Evolutionary conservation across 2,888 invertebrate species (phyloP).

Genomic region (Tinea trinotella): DNA sequence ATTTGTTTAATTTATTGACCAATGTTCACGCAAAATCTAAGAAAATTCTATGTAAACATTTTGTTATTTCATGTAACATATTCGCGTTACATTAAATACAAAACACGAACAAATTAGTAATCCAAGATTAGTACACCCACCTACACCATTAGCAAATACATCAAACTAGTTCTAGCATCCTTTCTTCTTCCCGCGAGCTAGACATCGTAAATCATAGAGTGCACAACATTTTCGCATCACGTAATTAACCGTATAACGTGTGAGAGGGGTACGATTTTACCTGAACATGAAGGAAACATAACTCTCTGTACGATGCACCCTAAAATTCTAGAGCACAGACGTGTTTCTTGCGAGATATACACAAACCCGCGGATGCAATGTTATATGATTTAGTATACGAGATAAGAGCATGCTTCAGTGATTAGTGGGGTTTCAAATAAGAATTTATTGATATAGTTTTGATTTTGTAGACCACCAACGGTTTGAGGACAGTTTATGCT

Average conservation of each 20-base stretch:
- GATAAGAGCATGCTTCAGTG: slow-evolving; percentile 4
- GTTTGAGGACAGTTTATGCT: too few relatives aligned
- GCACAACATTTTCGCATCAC: slow-evolving; percentile 35
- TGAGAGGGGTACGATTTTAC: slow-evolving; percentile 28
- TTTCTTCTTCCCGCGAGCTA: slow-evolving; percentile 20
- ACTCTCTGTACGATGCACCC: slow-evolving; percentile 6
- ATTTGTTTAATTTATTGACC: too few relatives aligned
- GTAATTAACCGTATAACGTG: slow-evolving; percentile 45
- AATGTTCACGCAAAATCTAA: too few relatives aligned
- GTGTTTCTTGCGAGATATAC: not conserved
- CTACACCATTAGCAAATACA: slow-evolving; percentile 4
- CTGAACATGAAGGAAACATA: slow-evolving; percentile 22
- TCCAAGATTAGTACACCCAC: too few relatives aligned
- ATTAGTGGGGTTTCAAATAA: slow-evolving; percentile 2
- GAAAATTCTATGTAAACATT: too few relatives aligned
- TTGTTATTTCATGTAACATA: too few relatives aligned
- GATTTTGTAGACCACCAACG: not conserved
- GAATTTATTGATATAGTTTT: not conserved
- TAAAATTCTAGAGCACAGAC: slow-evolving; percentile 9
- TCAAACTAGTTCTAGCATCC: slow-evolving; percentile 6
- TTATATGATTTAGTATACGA: slow-evolving; percentile 14
- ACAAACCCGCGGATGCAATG: slow-evolving; percentile 7
- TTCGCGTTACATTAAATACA: too few relatives aligned
- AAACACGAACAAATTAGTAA: too few relatives aligned
- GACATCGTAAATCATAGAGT: slow-evolving; percentile 39